Conservation (phyloP, 2,797 vertebrate species). For the Rhinogobio ventralis region DNA sequence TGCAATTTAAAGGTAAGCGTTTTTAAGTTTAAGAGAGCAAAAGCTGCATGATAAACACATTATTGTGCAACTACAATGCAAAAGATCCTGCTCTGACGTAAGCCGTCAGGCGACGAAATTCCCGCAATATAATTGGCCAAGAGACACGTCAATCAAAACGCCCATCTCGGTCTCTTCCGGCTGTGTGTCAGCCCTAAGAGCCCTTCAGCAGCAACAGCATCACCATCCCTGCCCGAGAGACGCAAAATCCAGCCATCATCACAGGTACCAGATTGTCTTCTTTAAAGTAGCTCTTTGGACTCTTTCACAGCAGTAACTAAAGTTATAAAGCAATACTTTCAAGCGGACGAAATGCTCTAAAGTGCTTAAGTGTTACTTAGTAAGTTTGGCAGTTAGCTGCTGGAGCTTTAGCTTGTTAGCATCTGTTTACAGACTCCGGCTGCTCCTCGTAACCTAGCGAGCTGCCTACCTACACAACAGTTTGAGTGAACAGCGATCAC, state of each 20-base stretch:
- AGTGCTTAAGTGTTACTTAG: not conserved
- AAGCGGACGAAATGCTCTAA: not conserved
- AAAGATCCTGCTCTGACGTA: slow-evolving; percentile 40
- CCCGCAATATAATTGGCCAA: slow-evolving; percentile 45
- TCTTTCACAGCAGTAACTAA: not conserved
- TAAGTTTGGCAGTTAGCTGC: slow-evolving; percentile 30
- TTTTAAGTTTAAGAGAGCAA: not conserved
- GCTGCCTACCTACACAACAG: not conserved
- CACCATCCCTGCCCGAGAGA: not conserved
- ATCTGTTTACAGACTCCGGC: not conserved
- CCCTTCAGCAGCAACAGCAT: slow-evolving; percentile 18
- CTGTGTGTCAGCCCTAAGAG: slow-evolving; percentile 5
- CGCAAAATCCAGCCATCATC: not conserved
- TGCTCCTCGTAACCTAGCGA: not conserved
- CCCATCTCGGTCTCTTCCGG: slow-evolving; percentile 50
- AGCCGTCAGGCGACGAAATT: slow-evolving; percentile 54
- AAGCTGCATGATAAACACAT: not conserved
- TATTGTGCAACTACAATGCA: slow-evolving; percentile 25
- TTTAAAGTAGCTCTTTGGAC: not conserved
- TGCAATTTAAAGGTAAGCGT: not conserved
- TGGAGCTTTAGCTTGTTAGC: slow-evolving; percentile 42
- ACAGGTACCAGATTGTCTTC: slow-evolving; percentile 41
- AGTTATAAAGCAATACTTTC: not conserved
- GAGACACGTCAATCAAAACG: slow-evolving; percentile 19
- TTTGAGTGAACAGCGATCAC: too few species aligned